Evolutionary conservation across 2,888 invertebrate genomes (phyloP).

Genomic region (Callyntrura sp.): DNA sequence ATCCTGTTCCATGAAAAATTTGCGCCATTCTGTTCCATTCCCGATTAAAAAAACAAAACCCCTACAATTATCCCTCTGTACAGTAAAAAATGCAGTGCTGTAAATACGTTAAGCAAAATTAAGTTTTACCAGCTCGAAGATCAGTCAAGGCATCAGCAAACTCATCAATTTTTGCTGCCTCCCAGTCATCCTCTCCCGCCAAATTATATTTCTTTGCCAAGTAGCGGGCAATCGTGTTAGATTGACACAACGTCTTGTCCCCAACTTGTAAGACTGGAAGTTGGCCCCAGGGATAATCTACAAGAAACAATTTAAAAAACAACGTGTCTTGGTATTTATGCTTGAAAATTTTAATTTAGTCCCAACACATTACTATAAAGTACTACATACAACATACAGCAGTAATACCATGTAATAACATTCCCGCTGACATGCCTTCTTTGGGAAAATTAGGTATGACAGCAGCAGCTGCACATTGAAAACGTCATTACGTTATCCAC

Average conservation of each 20-base stretch:
- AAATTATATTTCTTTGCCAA: conserved; percentile 82
- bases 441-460: too few species aligned
- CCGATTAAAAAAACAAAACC: background rate
- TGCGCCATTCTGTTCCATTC: conserved; percentile 71
- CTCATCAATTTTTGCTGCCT: conserved; percentile 72
- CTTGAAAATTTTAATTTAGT: background rate
- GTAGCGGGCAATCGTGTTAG: conserved; percentile 83
- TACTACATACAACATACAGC: background rate
- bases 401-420: background rate
- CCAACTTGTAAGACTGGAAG: conserved; percentile 83
- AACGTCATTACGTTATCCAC: too few species aligned
- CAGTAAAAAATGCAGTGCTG: too few species aligned
- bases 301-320: background rate
- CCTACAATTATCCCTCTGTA: too few species aligned
- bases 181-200: conserved; percentile 77
- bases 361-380: too few species aligned
- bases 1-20: conserved; percentile 69
- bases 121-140: conserved; percentile 48
- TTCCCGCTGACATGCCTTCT: background rate
- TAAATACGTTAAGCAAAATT: too few species aligned
- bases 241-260: conserved; percentile 82
- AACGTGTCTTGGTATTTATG: too few species aligned
- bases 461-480: too few species aligned
- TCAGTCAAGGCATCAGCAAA: conserved; percentile 65
- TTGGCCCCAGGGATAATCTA: conserved; percentile 82